Base-by-base conservation (phyloP, 1,140 invertebrate species). In the Nebria ingens region DNA sequence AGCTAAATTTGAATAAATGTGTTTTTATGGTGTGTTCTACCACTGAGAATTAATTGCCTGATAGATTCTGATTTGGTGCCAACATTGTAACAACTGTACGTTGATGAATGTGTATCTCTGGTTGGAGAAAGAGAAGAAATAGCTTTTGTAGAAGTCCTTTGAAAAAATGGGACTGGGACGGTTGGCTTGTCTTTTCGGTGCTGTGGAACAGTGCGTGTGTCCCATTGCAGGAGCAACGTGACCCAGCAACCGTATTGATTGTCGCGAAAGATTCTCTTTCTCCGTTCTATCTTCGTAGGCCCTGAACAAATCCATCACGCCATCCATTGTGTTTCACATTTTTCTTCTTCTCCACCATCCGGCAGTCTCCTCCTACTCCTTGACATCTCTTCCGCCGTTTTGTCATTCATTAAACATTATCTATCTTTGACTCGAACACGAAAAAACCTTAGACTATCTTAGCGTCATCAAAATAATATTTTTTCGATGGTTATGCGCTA, bases 181-280 rank as follows among this genome's bases (percentile, higher is more conserved):
- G 12, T 25, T 52, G 19, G 51, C 19, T 21, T 25, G 34, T 52
- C 51, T 25, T 21, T 52, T 25, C 51, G 19, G 51, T 23, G 34
- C 21, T 52, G 50, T 25, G 21, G 21, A 29, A 40, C 51, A 53
- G 51, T 59, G 58, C 58, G 58, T 56, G 55, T 59, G 55, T 42
- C 53, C 50, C 58, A 34, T 34, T 9, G n/a, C 25, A n/a, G 25
- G 25, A 34, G 25, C 25, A n/a, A n/a, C 25, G 6, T 49, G 53
- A 57, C 55, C 53, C 55, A 55, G 58, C 55, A 59, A 59, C 55
- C 55, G 58, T 59, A 59, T 59, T 59, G 58, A 59, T 59, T 59
- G 55, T 59, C 58, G 58, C 58, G 55, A 57, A 59, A 59, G 53
- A 54, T 52, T 57, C 55, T 52, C 15, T 3, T 45, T 45, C 40